phyloP scores from a whole-genome alignment of 2,113 vertebrate species.

The Neotoma lepida region DNA sequence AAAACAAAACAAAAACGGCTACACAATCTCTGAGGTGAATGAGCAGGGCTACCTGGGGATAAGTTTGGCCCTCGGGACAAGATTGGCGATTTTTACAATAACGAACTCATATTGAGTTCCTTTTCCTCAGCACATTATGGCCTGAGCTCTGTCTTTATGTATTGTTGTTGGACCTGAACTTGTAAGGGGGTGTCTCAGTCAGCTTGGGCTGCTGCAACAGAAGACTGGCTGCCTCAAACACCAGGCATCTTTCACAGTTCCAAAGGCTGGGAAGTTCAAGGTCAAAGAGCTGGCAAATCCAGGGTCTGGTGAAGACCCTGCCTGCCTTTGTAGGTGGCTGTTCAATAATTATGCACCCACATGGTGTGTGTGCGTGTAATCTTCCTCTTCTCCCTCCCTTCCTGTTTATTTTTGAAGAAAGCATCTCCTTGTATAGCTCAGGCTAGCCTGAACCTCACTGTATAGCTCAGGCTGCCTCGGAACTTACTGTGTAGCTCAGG shows the following conservation, averaged over 20 bases:
- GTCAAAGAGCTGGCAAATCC: not conserved
- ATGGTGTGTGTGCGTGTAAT: not conserved
- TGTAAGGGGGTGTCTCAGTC: not conserved
- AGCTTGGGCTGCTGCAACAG: not conserved
- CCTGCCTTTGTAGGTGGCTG: not conserved
- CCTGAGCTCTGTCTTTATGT: not conserved
- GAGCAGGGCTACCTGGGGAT: not conserved
- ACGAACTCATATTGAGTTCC: not conserved
- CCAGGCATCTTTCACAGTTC: not conserved
- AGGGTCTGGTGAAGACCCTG: not conserved
- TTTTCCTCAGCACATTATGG: not conserved
- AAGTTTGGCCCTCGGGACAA: not conserved
- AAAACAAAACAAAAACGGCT: not conserved
- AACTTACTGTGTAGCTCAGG: not conserved
- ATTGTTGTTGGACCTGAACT: not conserved
- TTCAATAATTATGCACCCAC: not conserved
- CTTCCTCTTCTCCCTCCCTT: not conserved
- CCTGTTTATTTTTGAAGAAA: not conserved
- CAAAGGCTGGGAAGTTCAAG: not conserved
- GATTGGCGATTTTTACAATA: not conserved
- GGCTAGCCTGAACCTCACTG: not conserved
- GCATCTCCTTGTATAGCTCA: not conserved
- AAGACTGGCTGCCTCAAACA: not conserved
- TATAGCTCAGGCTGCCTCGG: not conserved
- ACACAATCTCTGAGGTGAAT: not conserved